These are phyloP conservation scores for Latrodectus geometricus DNA, from an alignment of 1,140 invertebrate species.

Conservation along the genomic window DNA sequence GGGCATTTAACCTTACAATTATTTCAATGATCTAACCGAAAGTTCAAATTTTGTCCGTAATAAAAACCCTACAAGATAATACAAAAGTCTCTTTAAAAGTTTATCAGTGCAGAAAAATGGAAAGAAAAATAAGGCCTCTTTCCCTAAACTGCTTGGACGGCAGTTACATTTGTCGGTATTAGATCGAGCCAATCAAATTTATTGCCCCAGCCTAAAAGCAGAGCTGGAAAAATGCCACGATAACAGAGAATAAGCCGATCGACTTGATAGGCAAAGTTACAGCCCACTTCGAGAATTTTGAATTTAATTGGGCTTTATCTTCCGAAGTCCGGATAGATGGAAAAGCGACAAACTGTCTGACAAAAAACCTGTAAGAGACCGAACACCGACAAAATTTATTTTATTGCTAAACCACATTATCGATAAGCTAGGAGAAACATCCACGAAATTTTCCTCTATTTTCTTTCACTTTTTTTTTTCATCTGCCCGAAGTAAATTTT, in stretches of 20 bases:
- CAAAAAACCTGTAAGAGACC: not conserved
- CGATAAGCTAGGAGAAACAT: not conserved
- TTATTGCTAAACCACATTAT: conserved; percentile 49
- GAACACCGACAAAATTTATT: conserved; percentile 28
- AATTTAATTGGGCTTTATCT: conserved; percentile 14
- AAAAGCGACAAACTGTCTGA: not conserved
- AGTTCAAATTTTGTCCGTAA: too few species aligned
- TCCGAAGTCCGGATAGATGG: not conserved
- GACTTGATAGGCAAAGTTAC: not conserved
- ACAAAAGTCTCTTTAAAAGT: too few species aligned
- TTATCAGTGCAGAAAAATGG: too few species aligned
- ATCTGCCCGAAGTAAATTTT: conserved; percentile 15
- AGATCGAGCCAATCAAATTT: conserved; percentile 15
- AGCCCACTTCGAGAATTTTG: not conserved
- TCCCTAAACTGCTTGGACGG: not conserved
- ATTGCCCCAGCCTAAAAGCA: conserved; percentile 23
- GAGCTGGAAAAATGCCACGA: not conserved
- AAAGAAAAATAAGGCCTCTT: too few species aligned
- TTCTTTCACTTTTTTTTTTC: conserved; percentile 1
- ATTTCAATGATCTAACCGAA: too few species aligned
- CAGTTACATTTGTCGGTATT: not conserved
- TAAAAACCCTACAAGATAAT: too few species aligned
- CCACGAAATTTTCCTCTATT: not conserved
- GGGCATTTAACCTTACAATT: too few species aligned
- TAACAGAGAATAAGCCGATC: not conserved